Evolutionary conservation across 2,797 vertebrate species (phyloP).

Genomic region (Sebastes flavidus): DNA sequence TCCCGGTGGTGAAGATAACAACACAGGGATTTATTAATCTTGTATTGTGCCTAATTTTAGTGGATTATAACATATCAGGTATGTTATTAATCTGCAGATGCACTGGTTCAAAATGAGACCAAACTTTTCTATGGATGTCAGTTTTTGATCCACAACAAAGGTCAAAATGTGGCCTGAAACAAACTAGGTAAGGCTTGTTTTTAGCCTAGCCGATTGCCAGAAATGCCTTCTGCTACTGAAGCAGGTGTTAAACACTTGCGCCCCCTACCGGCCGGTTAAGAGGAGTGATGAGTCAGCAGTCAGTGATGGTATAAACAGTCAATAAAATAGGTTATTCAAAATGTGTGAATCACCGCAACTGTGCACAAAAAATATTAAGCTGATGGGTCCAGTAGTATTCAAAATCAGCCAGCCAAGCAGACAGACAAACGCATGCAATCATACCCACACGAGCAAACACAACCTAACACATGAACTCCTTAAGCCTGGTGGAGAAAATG

Average conservation of each 20-base stretch:
- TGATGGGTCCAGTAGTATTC: not conserved
- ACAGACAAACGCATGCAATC: not conserved
- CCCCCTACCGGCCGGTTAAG: not conserved
- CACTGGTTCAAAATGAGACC: no score
- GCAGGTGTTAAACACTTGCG: not conserved
- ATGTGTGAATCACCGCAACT: not conserved
- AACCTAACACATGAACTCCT: no score
- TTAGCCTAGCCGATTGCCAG: not conserved
- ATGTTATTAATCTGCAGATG: no score
- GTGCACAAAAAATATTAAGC: not conserved
- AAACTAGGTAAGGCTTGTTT: not conserved
- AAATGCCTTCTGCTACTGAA: not conserved
- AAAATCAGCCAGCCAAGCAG: not conserved
- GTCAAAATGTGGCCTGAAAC: no score
- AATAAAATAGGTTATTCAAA: not conserved
- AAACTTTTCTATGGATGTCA: no score
- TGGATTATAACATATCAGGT: fast-evolving
- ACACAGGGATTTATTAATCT: not conserved
- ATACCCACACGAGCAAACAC: not conserved
- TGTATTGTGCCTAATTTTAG: no score
- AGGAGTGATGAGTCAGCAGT: not conserved
- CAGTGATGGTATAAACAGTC: not conserved
- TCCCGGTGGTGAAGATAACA: not conserved
- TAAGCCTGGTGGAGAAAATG: not conserved
- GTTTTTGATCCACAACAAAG: no score